These are phyloP conservation scores for Dascyllus trimaculatus DNA, from an alignment of 2,113 vertebrate species.

Conservation along the genomic window DNA sequence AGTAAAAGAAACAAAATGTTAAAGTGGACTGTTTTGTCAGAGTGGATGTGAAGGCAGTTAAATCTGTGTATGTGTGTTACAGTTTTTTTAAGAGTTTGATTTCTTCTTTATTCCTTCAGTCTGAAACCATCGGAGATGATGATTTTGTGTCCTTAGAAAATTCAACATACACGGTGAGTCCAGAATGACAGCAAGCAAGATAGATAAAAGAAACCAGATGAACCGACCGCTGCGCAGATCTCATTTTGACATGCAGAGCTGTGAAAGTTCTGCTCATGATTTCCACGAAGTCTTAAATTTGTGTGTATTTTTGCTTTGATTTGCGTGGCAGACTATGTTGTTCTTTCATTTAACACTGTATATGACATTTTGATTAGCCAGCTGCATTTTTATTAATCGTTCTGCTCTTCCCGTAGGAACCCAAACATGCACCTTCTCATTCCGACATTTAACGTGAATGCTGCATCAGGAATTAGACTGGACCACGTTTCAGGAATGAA, in stretches of 20 bases:
- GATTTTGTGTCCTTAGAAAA: slow-evolving; percentile 53
- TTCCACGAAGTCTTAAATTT: no score
- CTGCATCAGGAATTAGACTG: not conserved
- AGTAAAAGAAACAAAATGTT: not conserved
- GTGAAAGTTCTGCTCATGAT: not conserved
- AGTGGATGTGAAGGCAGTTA: not conserved
- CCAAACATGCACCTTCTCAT: slow-evolving; percentile 2
- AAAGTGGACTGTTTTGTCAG: not conserved
- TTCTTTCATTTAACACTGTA: no score
- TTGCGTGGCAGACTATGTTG: no score
- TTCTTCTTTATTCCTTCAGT: slow-evolving; percentile 18
- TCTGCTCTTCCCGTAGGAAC: slow-evolving; percentile 48
- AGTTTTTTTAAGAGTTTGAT: slow-evolving; percentile 1
- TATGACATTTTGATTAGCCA: not conserved
- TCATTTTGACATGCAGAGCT: not conserved
- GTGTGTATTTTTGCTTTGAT: no score
- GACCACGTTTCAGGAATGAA: not conserved
- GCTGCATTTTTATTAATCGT: not conserved
- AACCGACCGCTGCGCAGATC: not conserved
- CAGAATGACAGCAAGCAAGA: not conserved
- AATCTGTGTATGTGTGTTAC: not conserved
- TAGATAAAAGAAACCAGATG: not conserved
- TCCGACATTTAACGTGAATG: slow-evolving; percentile 50
- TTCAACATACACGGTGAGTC: slow-evolving; percentile 68
- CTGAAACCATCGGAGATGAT: slow-evolving; percentile 34